Evolutionary conservation across 30 jellyfish, hydroid and myxozoan genomes (phyloP).

Genomic region (Sanderia malayensis): DNA sequence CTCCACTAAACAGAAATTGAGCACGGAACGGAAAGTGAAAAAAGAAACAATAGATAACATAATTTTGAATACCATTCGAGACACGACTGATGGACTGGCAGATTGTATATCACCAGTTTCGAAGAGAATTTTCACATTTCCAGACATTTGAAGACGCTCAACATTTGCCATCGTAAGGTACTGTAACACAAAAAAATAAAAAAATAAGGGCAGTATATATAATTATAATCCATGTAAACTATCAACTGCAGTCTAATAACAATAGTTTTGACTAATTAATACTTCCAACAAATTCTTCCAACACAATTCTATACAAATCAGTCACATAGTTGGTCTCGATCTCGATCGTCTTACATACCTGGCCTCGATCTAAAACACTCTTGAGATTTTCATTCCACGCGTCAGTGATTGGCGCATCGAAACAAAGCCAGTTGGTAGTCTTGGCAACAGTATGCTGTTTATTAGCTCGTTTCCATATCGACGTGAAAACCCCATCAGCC

Average conservation of each 20-base stretch:
- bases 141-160: constrained; percentile 60
- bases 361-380: constrained; percentile 66
- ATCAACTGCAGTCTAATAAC: too few species aligned
- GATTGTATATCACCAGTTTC: constrained; percentile 58
- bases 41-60: too few species aligned
- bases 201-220: too few species aligned
- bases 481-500: constrained; percentile 76
- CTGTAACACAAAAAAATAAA: too few species aligned
- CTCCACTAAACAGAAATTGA: too few species aligned
- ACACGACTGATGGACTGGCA: constrained; percentile 68
- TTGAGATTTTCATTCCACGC: constrained; percentile 62
- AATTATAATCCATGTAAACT: too few species aligned
- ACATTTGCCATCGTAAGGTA: constrained; percentile 63
- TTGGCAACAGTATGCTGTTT: constrained; percentile 33
- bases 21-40: too few species aligned
- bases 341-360: constrained; percentile 52
- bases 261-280: too few species aligned
- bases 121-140: constrained; percentile 49
- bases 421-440: constrained; percentile 79
- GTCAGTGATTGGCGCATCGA: constrained; percentile 82
- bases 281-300: too few species aligned
- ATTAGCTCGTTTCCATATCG: constrained; percentile 68
- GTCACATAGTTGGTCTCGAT: too few species aligned
- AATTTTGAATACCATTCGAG: constrained; percentile 70
- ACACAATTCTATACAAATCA: too few species aligned